Base-by-base conservation (phyloP, 2,113 vertebrate genomes). In the Monopterus albus region DNA sequence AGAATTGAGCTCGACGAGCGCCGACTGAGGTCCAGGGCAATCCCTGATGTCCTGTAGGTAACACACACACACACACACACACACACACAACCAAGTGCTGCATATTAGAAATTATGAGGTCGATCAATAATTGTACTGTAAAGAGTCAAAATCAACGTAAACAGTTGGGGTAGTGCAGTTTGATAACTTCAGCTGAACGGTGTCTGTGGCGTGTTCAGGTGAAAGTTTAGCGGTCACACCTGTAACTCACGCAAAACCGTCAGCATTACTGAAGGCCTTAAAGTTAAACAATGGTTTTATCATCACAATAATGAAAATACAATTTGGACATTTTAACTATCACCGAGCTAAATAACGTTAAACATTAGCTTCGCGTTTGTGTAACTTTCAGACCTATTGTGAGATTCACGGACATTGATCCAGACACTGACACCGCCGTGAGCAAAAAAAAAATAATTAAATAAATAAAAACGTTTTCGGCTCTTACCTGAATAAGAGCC, bases 401-500 rank as follows among this genome's bases (percentile, higher is more conserved):
- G n/a, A n/a, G n/a, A n/a, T n/a, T n/a, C 5, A 18, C 17, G 8
- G 18, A 17, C 12, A 26, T 15, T 1, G 64, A n/a, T 49, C 12
- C 10, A 2, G 0, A 21, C n/a, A n/a, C n/a, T n/a, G n/a, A 12
- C 20, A 33, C 39, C 36, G 26, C 14, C 13, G 4, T 46, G 0
- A 26, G 2, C 14, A 15, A 5, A 13, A 4, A 21, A 20, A 14
- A 14, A 33, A 6, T 0, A 1, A 26, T 5, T 3, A 28, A 18
- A 28, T 0, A 50, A 31, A 26, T 1, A 12, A 20, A 7, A 55
- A 20, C 2, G 15, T 26, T 49, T 23, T 15, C 5, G 21, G 5
- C 6, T 11, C 31, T 78, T 79, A 98, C 96, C 96, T 98, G 96
- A 70, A 98, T 93, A 8, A 96, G 85, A 45, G 96, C 96, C 65